Evolutionary conservation across 2,113 vertebrate genomes (phyloP).

Genomic region (Tragelaphus scriptus): DNA sequence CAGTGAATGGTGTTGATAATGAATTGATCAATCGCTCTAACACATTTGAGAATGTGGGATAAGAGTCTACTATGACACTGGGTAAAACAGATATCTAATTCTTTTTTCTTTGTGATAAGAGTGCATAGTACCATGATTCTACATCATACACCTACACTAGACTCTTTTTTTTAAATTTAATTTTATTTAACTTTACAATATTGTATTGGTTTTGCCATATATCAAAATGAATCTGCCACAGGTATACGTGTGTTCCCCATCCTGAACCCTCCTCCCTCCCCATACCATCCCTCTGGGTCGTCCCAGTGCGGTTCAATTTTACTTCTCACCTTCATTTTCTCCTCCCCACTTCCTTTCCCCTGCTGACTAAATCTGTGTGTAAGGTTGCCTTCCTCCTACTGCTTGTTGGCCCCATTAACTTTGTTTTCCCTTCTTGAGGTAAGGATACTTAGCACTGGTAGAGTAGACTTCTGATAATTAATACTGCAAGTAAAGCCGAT

Average conservation of each 20-base stretch:
- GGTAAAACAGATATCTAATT: background rate
- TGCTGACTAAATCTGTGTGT: background rate
- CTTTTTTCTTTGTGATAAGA: background rate
- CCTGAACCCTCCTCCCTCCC: too few relatives aligned
- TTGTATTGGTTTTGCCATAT: too few relatives aligned
- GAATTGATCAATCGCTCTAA: background rate
- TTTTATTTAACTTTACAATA: too few relatives aligned
- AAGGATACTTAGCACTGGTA: background rate
- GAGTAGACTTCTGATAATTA: background rate
- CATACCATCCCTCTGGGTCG: too few relatives aligned
- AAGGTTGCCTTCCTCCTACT: background rate
- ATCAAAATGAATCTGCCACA: too few relatives aligned
- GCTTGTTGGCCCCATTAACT: background rate
- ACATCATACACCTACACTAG: background rate
- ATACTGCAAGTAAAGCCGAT: background rate
- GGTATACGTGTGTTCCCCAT: too few relatives aligned
- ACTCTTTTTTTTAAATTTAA: background rate
- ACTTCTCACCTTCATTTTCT: fast-evolving
- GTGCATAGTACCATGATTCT: background rate
- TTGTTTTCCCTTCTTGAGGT: conserved; percentile 2
- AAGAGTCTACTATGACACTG: background rate
- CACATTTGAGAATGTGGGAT: background rate
- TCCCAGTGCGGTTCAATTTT: background rate
- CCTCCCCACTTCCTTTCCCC: background rate
- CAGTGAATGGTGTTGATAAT: background rate